Base-by-base conservation (phyloP, 2,113 vertebrate genomes). In the Bettongia penicillata region DNA sequence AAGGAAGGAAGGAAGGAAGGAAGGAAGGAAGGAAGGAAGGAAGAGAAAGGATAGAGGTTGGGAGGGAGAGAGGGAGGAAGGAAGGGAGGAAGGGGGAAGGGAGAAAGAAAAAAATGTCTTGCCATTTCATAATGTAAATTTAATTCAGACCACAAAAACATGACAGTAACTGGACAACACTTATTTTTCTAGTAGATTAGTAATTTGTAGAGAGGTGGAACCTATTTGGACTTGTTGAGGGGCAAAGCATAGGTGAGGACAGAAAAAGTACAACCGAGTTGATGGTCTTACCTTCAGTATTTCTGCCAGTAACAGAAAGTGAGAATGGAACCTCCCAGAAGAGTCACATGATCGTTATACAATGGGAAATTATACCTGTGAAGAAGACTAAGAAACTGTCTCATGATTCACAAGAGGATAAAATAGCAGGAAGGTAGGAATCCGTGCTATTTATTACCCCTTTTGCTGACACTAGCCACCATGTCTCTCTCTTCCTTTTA, bases 61-160 rank as follows among this genome's bases (percentile, higher is more conserved):
- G 31, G 11, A 11, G 3, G 11, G 37, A 68, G 31, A 12, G 31
- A 68, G 3, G 12, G 12, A 61, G 3, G 57, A 8, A 61, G 14
- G 31, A 3, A 10, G 1, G 31, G 11, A 61, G 3, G 61, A 26
- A 2, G 25, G 25, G 25, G 25, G 25, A 55, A 55, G 53, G 26
- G 28, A 10, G 12, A 14, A 37, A 37, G 61, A 11, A 14, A 37
- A 68, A 68, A 16, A 37, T 25, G 0, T 68, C 31, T 37, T 93
- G 22, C 37, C 53, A 91, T 90, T 95, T 90, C 94, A 93, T 51
- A 95, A 96, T 94, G 90, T 51, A 93, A 95, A 95, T 91, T 93
- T 93, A 96, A 95, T 94, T 93, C 93, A 92, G 77, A 94, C 93
- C 37, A 96, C 95, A 97, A 96, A 97, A 89, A 22, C 24, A 91